Evolutionary conservation across 2,113 vertebrate genomes (phyloP).

Genomic region (Apodemus speciosus): DNA sequence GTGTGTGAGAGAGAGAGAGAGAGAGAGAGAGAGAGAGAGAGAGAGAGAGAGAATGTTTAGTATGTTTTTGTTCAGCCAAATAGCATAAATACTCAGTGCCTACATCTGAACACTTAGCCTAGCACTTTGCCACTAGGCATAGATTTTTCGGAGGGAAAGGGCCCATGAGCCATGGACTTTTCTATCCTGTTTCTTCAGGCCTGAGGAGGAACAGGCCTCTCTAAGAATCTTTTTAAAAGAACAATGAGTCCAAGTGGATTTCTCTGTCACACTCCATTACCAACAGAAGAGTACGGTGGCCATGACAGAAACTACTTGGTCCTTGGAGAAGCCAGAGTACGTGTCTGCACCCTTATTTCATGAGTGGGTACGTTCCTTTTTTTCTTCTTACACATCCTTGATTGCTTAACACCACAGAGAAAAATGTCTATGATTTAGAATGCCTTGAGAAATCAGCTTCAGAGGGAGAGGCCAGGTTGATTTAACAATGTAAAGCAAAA

Average conservation of each 20-base stretch:
- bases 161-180: too few species aligned
- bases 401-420: background rate
- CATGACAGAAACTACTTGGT: background rate
- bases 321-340: background rate
- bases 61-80: background rate
- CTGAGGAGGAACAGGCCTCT: background rate
- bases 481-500: background rate
- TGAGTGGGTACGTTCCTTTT: background rate
- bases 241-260: background rate
- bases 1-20: too few species aligned
- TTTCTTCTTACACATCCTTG: background rate
- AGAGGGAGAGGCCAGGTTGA: background rate
- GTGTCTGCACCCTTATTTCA: background rate
- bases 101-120: background rate
- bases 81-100: fast-evolving
- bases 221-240: background rate
- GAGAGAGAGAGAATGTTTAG: background rate
- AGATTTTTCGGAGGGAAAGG: background rate
- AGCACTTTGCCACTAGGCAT: background rate
- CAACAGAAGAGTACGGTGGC: background rate
- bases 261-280: background rate
- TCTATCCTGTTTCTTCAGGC: background rate
- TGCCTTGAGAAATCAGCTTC: background rate
- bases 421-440: background rate
- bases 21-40: too few species aligned